Base-by-base conservation (phyloP, 2,113 vertebrate genomes). In the Lasiurus cinereus region DNA sequence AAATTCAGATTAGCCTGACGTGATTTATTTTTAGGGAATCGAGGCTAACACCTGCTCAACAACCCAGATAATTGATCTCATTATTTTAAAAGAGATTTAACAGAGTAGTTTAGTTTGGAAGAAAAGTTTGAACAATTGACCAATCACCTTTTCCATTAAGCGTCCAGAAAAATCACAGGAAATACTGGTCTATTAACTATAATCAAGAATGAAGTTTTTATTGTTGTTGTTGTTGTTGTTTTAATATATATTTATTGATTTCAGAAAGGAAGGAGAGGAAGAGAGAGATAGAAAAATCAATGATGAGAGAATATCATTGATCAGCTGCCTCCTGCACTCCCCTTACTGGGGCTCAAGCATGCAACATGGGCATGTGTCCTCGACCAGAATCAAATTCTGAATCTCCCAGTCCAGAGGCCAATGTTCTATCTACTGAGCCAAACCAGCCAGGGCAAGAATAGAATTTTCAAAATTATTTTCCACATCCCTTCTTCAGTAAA, bases 21-120 rank as follows among this genome's bases (percentile, higher is more conserved):
- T 88, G 74, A 15, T 94, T 97, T 95, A 46, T 88, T 97, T 97
- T 94, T 96, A 62, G 39, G 94, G 83, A 97, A 97, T 36, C 29
- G 27, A 52, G 21, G 8, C 39, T 96, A 87, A 83, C 33, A 97
- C 77, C 78, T 96, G 94, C 33, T 90, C 90, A 76, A 76, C 95
- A 84, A 91, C 83, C 52, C 87, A 94, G 92, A 91, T 73, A 97
- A 95, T 87, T 54, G 0, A 79, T 52, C 90, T 50, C 33, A 83
- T 76, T 80, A 86, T 69, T 92, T 93, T 69, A 66, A 5, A 54
- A 77, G 64, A 94, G 15, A 90, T 86, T 93, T 91, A 78, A 92
- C 56, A 90, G 50, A 90, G 64, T 83, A 85, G 21, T n/a, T 90
- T 14, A 70, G 72, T 72, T 67, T 77, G 74, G 22, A 76, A 66